A percentile compares a stretch with the other conserved stretches of the same genome.
Evolutionary conservation across 1,140 invertebrate genomes (phyloP).

Genomic region (Drosophila gunungcola): DNA sequence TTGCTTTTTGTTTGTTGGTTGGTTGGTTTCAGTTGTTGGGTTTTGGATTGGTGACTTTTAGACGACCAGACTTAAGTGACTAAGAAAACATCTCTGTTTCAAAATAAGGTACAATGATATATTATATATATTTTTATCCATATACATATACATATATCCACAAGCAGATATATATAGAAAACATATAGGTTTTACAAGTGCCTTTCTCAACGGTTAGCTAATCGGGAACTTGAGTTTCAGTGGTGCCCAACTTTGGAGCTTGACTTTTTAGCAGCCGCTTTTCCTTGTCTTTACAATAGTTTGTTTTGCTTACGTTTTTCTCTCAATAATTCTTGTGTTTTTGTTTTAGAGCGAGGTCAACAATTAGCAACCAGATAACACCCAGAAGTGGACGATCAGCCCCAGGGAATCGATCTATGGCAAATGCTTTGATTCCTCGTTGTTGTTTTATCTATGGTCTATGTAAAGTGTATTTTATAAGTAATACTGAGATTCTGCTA

Average conservation of each 20-base stretch:
- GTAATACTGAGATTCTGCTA: slow-evolving; percentile 80
- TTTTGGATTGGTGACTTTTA: slow-evolving; percentile 48
- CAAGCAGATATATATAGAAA: slow-evolving; percentile 33
- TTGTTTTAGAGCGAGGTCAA: slow-evolving; percentile 33
- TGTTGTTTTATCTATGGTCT: slow-evolving; percentile 24
- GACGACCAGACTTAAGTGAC: slow-evolving; percentile 79
- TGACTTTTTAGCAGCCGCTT: slow-evolving; percentile 47
- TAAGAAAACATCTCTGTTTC: slow-evolving; percentile 71
- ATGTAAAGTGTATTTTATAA: slow-evolving; percentile 56
- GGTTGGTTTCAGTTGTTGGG: slow-evolving; percentile 63
- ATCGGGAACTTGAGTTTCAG: slow-evolving; percentile 41
- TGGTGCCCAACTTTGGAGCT: slow-evolving; percentile 34
- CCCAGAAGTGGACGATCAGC: slow-evolving; percentile 42
- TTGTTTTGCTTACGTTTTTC: slow-evolving; percentile 28
- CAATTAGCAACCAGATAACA: slow-evolving; percentile 17
- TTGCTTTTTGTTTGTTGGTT: slow-evolving; percentile 38
- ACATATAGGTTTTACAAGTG: slow-evolving; percentile 31
- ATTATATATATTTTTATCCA: slow-evolving; percentile 36
- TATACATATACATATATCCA: slow-evolving; percentile 33
- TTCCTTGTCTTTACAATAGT: slow-evolving; percentile 46
- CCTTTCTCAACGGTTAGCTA: slow-evolving; percentile 9
- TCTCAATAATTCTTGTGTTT: background rate
- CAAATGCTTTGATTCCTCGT: slow-evolving; percentile 32
- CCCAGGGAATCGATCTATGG: slow-evolving; percentile 33
- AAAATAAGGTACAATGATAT: slow-evolving; percentile 83